Evolutionary conservation across 2,888 invertebrate genomes (phyloP).

Genomic region (Tridacna gigas): DNA sequence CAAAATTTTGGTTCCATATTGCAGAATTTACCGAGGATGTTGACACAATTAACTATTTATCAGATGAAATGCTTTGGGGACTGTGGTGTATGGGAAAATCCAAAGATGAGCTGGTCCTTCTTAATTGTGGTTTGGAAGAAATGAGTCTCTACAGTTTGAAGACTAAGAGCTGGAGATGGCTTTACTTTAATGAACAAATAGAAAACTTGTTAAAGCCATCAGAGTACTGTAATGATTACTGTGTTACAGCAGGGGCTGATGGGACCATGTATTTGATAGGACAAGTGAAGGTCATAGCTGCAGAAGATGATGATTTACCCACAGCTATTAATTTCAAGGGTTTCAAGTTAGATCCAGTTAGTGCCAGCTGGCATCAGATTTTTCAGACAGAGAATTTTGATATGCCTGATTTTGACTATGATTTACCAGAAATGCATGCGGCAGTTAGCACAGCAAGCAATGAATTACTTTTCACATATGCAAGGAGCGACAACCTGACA

Average conservation of each 20-base stretch:
- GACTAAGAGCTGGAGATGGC: slow-evolving; percentile 32
- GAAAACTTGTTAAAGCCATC: not conserved
- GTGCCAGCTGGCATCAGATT: slow-evolving; percentile 40
- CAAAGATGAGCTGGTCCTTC: slow-evolving; percentile 40
- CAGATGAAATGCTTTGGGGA: slow-evolving; percentile 23
- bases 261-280: slow-evolving; percentile 44
- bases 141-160: slow-evolving; percentile 48
- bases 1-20: slow-evolving; percentile 46
- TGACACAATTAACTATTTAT: not conserved
- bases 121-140: slow-evolving; percentile 40
- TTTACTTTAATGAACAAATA: slow-evolving; percentile 15
- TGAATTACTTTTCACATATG: slow-evolving; percentile 54
- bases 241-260: slow-evolving; percentile 34
- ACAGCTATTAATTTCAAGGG: slow-evolving; percentile 48
- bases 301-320: slow-evolving; percentile 41
- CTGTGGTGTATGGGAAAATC: slow-evolving; percentile 34
- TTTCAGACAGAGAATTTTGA: slow-evolving; percentile 39
- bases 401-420: slow-evolving; percentile 26
- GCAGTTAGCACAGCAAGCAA: slow-evolving; percentile 47
- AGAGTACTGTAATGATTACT: slow-evolving; percentile 42
- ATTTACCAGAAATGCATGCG: slow-evolving; percentile 47
- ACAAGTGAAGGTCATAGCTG: slow-evolving; percentile 37
- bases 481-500: not conserved
- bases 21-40: slow-evolving; percentile 42
- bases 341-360: slow-evolving; percentile 29